Conservation (phyloP, 2,888 invertebrate species). For the Agonopterix subpropinquella region DNA sequence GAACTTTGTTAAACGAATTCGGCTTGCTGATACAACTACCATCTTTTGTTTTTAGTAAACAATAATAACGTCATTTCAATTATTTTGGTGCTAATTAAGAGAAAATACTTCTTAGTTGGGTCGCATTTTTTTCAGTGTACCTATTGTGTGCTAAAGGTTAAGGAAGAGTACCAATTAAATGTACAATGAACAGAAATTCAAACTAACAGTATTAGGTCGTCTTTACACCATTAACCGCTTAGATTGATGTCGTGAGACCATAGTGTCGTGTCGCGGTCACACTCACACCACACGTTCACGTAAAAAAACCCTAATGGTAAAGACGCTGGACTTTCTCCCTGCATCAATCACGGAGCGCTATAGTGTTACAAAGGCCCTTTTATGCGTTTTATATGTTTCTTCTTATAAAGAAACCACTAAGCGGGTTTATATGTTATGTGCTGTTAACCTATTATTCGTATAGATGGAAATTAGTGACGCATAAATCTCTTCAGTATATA, state of each 20-base stretch:
- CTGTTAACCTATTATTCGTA: slow-evolving; percentile 21
- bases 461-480: slow-evolving; percentile 23
- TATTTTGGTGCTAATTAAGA: too few relatives aligned
- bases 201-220: too few relatives aligned
- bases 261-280: slow-evolving; percentile 3
- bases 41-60: too few relatives aligned
- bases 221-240: neutral
- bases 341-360: slow-evolving; percentile 24
- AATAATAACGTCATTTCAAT: too few relatives aligned
- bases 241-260: slow-evolving; percentile 1
- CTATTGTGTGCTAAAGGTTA: too few relatives aligned
- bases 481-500: neutral
- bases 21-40: too few relatives aligned
- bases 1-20: too few relatives aligned
- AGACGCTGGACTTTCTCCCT: slow-evolving; percentile 24
- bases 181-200: too few relatives aligned
- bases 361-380: slow-evolving; percentile 22
- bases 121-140: too few relatives aligned
- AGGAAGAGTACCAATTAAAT: too few relatives aligned
- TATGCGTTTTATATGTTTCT: slow-evolving; percentile 8
- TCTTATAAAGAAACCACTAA: slow-evolving; percentile 10
- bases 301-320: slow-evolving; percentile 17
- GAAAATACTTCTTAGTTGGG: too few relatives aligned
- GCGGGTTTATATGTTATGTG: slow-evolving; percentile 14
- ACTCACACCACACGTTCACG: slow-evolving; percentile 3